Evolutionary conservation across 2,888 invertebrate species (phyloP), one percentile per base, ranked within the genome.

Genomic region (Dichetophora obliterata): DNA sequence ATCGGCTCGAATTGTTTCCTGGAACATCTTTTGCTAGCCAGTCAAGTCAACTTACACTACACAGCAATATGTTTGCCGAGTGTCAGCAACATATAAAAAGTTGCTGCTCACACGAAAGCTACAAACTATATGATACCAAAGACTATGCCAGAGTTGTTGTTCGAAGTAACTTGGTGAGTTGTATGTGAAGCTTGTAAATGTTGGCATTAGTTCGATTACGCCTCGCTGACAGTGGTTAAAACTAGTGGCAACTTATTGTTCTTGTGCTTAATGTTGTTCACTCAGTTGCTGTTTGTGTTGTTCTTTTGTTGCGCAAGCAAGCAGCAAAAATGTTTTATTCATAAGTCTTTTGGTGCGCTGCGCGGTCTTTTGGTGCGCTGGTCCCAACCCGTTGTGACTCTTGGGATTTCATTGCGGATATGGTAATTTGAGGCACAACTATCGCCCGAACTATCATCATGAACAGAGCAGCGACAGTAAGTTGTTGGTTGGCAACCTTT

Each of bases 201-300:
- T 34, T 37, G 48, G 37, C 72, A 61, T 61, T 61, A 73, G 61
- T 59, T 43, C 66, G 74, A 74, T 74, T 74, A 74, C 74, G 66
- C 66, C 74, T 57, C 74, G 52, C 34, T 74, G 74, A 66, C 74
- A 74, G 52, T 74, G 71, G 71, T 37, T 50, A 54, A 65, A 50
- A 65, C 63, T 73, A 52, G 73, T 73, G 65, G 63, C 65, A 52
- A 65, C 73, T 65, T 22, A 61, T 73, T 73, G 72, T 63, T 73
- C 11, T 61, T 61, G 72, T 14, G 19, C 27, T 31, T 48, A 48
- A 43, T 48, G 48, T 61, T 48, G 61, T 34, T 57, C 48, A 50
- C 14, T 16, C 48, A 27, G 59, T 71, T 59, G 71, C 9, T 71
- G 61, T 27, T 27, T 11, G 14, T 22, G 71, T n/a, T 71, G 37